Percentiles rank a stretch among this genome's conserved stretches.
These are phyloP conservation scores for Gavia stellata DNA, from an alignment of 2,113 vertebrate species.

Conservation along the genomic window DNA sequence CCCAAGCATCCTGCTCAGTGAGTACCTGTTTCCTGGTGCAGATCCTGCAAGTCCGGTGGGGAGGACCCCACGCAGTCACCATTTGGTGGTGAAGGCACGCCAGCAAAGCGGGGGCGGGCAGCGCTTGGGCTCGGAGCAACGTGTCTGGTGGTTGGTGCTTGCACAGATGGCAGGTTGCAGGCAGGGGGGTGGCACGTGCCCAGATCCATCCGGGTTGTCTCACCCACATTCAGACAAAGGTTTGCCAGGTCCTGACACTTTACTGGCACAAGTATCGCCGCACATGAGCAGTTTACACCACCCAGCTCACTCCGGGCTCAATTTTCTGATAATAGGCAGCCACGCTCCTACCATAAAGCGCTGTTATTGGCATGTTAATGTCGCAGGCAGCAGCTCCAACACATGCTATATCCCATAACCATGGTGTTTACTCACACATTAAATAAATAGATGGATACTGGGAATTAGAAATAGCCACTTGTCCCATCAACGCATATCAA, in stretches of 20 bases:
- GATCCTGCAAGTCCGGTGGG: background rate
- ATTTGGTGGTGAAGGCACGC: background rate
- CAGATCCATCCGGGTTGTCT: fast-evolving
- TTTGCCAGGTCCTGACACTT: background rate
- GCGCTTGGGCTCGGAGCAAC: fast-evolving
- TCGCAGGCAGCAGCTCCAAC: background rate
- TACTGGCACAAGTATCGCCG: background rate
- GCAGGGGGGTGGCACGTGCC: background rate
- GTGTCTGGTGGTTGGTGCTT: background rate
- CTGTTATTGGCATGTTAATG: background rate
- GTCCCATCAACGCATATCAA: background rate
- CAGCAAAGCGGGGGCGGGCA: background rate
- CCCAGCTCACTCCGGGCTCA: background rate
- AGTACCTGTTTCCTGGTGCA: background rate
- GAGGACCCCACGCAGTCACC: fast-evolving
- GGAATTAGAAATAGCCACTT: background rate
- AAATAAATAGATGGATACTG: background rate
- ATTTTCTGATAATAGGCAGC: background rate
- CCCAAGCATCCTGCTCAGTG: background rate
- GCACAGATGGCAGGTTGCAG: background rate
- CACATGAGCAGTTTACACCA: background rate
- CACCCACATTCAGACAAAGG: background rate
- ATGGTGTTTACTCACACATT: background rate
- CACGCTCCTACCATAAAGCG: background rate
- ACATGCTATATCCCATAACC: background rate